phyloP scores from a whole-genome alignment of 1,140 invertebrate species.

The Trinorchestia longiramus region DNA sequence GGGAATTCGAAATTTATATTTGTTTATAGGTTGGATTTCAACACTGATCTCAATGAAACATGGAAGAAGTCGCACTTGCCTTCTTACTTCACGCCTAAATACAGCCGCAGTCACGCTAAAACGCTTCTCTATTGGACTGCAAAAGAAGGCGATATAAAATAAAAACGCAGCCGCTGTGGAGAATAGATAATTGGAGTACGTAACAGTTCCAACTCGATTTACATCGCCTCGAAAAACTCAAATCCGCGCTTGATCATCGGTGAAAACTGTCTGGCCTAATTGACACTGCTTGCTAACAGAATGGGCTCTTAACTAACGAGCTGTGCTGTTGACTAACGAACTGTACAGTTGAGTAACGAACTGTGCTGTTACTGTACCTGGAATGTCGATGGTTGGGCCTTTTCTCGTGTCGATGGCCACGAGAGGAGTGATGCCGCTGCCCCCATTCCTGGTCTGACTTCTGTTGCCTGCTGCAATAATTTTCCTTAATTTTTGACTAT shows the following conservation, averaged over 20 bases:
- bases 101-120: no score
- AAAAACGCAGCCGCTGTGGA: no score
- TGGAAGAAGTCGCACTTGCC: no score
- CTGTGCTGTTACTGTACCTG: background rate
- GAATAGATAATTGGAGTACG: no score
- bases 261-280: background rate
- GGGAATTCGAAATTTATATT: background rate
- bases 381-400: slow-evolving; percentile 12
- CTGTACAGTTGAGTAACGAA: background rate
- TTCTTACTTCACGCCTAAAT: no score
- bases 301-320: no score
- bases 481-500: background rate
- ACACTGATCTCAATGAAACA: no score
- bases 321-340: background rate
- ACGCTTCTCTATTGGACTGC: no score
- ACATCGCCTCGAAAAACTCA: background rate
- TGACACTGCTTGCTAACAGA: no score
- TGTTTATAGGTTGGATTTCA: no score
- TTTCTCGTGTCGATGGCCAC: background rate
- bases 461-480: background rate
- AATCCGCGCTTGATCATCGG: background rate
- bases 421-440: background rate
- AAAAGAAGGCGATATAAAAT: no score
- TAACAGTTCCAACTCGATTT: background rate
- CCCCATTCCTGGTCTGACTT: background rate